These are phyloP conservation scores for Acanthis flammea DNA, from an alignment of 2,797 vertebrate species.

Conservation along the genomic window DNA sequence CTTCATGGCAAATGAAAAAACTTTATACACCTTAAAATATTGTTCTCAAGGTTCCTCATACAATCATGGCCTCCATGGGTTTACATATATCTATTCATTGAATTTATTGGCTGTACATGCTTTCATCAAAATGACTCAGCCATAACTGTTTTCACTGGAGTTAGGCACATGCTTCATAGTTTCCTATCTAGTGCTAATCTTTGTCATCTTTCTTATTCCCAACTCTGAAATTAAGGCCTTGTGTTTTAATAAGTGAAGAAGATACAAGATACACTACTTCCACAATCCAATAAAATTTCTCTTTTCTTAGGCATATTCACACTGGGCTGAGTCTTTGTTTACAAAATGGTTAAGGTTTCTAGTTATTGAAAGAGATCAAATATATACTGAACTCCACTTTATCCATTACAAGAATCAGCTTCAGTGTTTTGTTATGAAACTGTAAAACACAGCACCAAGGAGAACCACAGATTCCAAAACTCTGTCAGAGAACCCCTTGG, in stretches of 20 bases:
- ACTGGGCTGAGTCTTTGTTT: conserved; percentile 25
- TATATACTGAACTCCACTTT: conserved; percentile 27
- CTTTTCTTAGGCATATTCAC: conserved; percentile 10
- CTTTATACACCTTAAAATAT: background rate
- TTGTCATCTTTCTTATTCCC: conserved; percentile 24
- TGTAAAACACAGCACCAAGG: conserved; percentile 50
- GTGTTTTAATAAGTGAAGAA: conserved; percentile 55
- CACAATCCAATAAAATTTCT: background rate
- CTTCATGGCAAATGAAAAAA: background rate
- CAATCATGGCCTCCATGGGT: background rate
- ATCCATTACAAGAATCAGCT: conserved; percentile 16
- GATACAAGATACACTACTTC: conserved; percentile 44
- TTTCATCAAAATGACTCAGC: conserved; percentile 6
- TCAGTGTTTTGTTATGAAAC: conserved; percentile 45
- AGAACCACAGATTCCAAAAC: conserved; percentile 51
- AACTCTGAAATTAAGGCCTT: conserved; percentile 43
- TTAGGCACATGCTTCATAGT: background rate
- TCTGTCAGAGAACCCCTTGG: conserved; percentile 56
- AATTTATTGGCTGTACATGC: background rate
- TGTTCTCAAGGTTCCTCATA: background rate
- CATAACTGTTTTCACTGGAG: conserved; percentile 25
- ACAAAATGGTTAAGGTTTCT: conserved; percentile 45
- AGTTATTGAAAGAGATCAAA: conserved; percentile 35
- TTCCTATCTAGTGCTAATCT: conserved; percentile 22
- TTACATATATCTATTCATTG: background rate